A percentile compares a stretch with the other conserved stretches of the same genome.
phyloP scores from a whole-genome alignment of 2,113 vertebrate genomes.

The Scartelaos histophorus region DNA sequence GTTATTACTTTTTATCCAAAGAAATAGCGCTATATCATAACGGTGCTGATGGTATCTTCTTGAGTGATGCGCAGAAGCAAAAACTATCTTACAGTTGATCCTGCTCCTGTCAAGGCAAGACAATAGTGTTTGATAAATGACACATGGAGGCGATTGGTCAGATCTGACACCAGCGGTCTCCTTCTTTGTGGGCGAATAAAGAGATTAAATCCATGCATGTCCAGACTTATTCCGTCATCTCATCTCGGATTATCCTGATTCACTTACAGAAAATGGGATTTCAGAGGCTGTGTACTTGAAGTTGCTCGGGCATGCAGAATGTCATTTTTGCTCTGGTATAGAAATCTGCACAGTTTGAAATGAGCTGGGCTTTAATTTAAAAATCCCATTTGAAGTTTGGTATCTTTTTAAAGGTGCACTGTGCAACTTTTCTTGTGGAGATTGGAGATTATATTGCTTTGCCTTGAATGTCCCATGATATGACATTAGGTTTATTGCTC shows the following conservation, averaged over 20 bases:
- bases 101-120: conserved; percentile 30
- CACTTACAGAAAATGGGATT: conserved; percentile 66
- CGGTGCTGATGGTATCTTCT: conserved; percentile 6
- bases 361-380: neutral
- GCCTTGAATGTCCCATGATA: too few species aligned
- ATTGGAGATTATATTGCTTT: too few species aligned
- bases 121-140: conserved; percentile 30
- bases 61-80: conserved; percentile 2
- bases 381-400: neutral
- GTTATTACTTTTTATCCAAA: conserved; percentile 9
- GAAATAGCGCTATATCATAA: neutral
- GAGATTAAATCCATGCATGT: conserved; percentile 60
- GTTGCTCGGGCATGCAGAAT: conserved; percentile 57
- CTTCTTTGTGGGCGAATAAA: conserved; percentile 53
- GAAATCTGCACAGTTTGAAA: conserved; percentile 28
- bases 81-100: conserved; percentile 17
- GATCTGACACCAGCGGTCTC: conserved; percentile 22
- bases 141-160: conserved; percentile 37
- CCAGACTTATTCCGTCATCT: conserved; percentile 58
- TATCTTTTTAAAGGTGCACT: too few species aligned
- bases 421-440: too few species aligned
- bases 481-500: too few species aligned
- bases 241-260: conserved; percentile 63
- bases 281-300: conserved; percentile 46
- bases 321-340: conserved; percentile 32